These are phyloP conservation scores for Buathra laborator DNA, from an alignment of 2,888 invertebrate genomes.

Conservation along the genomic window DNA sequence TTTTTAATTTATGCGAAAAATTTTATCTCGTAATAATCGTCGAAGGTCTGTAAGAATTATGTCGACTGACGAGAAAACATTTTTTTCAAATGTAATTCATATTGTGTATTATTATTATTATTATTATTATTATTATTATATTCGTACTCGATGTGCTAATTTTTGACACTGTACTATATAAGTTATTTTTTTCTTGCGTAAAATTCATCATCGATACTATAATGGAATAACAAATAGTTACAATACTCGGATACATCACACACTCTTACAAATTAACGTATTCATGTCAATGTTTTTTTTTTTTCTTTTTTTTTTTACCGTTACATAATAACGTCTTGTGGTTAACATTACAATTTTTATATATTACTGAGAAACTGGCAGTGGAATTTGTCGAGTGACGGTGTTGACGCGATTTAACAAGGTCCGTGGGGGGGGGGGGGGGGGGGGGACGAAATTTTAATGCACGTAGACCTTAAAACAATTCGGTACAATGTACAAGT, in stretches of 20 bases:
- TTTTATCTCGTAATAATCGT: neutral
- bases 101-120: neutral
- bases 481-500: neutral
- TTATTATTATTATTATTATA: neutral
- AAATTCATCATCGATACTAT: conserved; percentile 26
- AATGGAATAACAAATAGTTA: conserved; percentile 46
- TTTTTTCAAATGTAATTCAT: conserved; percentile 11
- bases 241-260: conserved; percentile 19
- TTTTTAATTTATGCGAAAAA: conserved; percentile 15
- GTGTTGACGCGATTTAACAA: neutral
- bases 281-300: neutral
- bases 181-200: neutral
- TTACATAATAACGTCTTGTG: conserved; percentile 8
- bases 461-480: neutral
- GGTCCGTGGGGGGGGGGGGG: neutral
- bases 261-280: conserved; percentile 36
- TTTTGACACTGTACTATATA: conserved; percentile 23
- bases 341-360: conserved; percentile 17
- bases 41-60: neutral
- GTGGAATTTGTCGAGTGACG: conserved; percentile 35
- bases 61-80: neutral
- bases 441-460: neutral
- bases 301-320: neutral
- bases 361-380: conserved; percentile 50
- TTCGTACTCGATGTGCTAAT: conserved; percentile 9